These are phyloP conservation scores for Drosophila oshimai DNA, from an alignment of 1,140 invertebrate species.

Conservation along the genomic window DNA sequence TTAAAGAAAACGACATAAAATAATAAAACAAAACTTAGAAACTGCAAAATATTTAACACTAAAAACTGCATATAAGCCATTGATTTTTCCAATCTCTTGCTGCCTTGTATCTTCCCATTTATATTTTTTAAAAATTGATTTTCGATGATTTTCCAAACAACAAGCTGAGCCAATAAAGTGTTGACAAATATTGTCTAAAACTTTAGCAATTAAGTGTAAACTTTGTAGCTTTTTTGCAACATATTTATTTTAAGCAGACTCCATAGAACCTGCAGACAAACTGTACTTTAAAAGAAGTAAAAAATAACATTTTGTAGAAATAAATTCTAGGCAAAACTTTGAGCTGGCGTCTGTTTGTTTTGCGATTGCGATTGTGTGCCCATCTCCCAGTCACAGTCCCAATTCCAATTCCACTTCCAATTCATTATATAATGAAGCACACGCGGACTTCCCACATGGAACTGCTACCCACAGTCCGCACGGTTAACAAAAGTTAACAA, in stretches of 20 bases:
- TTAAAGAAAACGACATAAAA: no score
- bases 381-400: no score
- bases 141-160: background rate
- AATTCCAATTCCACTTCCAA: no score
- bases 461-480: slow-evolving; percentile 35
- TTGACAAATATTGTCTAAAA: slow-evolving; percentile 26
- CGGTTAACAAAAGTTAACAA: slow-evolving; percentile 45
- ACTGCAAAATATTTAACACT: no score
- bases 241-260: slow-evolving; percentile 9
- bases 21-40: no score
- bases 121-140: background rate
- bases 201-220: slow-evolving; percentile 12
- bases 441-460: slow-evolving; percentile 40
- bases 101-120: background rate
- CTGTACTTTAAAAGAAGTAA: slow-evolving; percentile 14
- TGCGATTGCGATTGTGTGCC: slow-evolving; percentile 6
- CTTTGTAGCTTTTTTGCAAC: background rate
- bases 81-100: background rate
- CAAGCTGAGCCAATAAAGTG: slow-evolving; percentile 8
- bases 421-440: slow-evolving; percentile 54
- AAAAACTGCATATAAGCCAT: no score
- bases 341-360: slow-evolving; percentile 5
- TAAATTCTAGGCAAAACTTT: slow-evolving; percentile 40
- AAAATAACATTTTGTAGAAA: slow-evolving; percentile 10
- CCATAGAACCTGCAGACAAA: slow-evolving; percentile 5